Percentiles rank a stretch among this genome's conserved stretches.
Conservation (phyloP, 2,113 vertebrate species). For the Ranitomeya variabilis region DNA sequence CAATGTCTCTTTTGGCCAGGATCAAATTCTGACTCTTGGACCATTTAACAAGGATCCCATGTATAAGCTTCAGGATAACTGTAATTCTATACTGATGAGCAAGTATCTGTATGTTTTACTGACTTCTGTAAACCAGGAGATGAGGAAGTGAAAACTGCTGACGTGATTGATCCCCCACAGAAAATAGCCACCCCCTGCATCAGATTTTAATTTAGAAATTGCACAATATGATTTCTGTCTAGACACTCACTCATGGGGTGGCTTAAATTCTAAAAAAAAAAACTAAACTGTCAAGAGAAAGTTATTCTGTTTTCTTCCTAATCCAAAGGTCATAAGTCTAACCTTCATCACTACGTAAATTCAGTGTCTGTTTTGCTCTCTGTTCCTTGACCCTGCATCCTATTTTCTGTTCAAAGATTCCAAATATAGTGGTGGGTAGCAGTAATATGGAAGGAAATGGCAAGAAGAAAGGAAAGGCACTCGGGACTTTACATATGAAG, state of each 20-base stretch:
- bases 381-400: conserved; percentile 54
- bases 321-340: conserved; percentile 1
- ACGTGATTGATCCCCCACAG: not conserved
- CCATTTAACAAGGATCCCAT: too few relatives aligned
- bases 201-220: not conserved
- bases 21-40: too few relatives aligned
- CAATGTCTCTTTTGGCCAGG: too few relatives aligned
- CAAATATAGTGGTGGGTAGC: conserved; percentile 21
- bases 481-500: not conserved
- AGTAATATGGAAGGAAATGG: conserved; percentile 47
- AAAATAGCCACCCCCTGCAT: not conserved
- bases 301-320: conserved; percentile 5
- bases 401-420: not conserved
- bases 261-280: not conserved
- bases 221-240: conserved; percentile 3
- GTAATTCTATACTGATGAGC: too few relatives aligned
- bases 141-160: not conserved
- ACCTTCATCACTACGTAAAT: conserved; percentile 23
- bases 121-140: not conserved
- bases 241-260: conserved; percentile 11
- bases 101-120: not conserved
- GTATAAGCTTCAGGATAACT: too few relatives aligned
- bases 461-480: conserved; percentile 34
- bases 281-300: not conserved
- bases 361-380: conserved; percentile 23